Base-by-base conservation (phyloP, 2,113 vertebrate genomes). In the Gobio gobio region DNA sequence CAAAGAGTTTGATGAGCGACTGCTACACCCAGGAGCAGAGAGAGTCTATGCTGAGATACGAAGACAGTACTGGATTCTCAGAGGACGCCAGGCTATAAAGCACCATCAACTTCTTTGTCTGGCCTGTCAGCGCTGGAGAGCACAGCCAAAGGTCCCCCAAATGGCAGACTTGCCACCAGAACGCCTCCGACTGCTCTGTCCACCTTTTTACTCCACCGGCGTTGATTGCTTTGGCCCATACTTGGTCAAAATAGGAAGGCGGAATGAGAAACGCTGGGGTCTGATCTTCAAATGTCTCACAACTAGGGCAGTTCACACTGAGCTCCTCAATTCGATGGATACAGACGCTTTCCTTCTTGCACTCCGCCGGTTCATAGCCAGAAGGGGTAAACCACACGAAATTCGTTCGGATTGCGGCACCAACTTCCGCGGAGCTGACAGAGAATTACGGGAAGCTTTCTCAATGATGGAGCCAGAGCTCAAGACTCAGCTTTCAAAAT, bases 91-190 rank as follows among this genome's bases (percentile, higher is more conserved):
- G 3, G 26, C 16, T 6, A 70, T 70, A 3, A 70, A 70, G 26
- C 5, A 70, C 14, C 66, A 70, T 70, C 66, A 70, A 20, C 6
- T 33, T 8, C 5, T 20, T 12, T 77, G 74, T 77, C 26, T 22
- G 14, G 18, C 49, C 1, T 77, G 74, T 40, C 68, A 45, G 40
- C 9, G 9, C 0, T 79, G 56, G 79, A 51, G 79, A 29, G 26
- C 63, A 0, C 59, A 64, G n/a, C 61, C 78, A 68, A 81, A 81
- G 43, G 9, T 81, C 0, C 61, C 61, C 3, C 78, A 61, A 24
- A 63, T 79, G 77, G 29, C 77, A n/a, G 40, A 72, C 9, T 45
- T 72, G 3, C 68, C 68, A n/a, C 20, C 68, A 20, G 40, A 72
- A 12, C 20, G 10, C 20, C 56, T 43, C 36, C 5, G 20, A 12